These are phyloP conservation scores for Drosophila picticornis DNA, from an alignment of 2,888 invertebrate species.

Conservation along the genomic window DNA sequence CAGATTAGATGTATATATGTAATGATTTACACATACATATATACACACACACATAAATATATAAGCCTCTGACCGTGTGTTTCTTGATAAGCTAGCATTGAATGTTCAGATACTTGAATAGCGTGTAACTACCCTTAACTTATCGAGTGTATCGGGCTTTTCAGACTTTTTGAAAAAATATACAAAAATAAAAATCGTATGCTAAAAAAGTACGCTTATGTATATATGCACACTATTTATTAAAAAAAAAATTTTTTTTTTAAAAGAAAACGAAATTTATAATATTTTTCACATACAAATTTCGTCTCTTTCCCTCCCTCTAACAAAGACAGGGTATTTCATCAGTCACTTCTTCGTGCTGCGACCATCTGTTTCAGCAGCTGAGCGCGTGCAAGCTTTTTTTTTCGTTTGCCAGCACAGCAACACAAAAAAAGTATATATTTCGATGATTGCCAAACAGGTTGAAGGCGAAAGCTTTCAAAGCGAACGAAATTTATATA, in stretches of 20 bases:
- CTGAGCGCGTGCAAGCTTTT: conserved; percentile 75
- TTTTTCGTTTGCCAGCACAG: conserved; percentile 60
- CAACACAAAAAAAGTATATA: conserved; percentile 53
- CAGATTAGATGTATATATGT: conserved; percentile 4
- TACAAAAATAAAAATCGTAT: neutral
- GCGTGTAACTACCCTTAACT: conserved; percentile 29
- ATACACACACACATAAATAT: neutral
- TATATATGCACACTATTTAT: neutral
- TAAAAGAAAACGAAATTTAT: neutral
- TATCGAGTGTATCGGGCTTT: neutral
- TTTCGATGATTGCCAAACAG: conserved; percentile 74
- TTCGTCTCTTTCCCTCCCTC: neutral
- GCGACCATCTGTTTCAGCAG: conserved; percentile 50
- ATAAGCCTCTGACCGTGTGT: conserved; percentile 1
- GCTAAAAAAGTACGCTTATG: neutral
- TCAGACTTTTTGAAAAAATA: neutral
- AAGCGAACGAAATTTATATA: conserved; percentile 44
- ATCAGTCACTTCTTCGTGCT: conserved; percentile 2
- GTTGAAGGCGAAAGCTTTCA: conserved; percentile 67
- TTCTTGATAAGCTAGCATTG: conserved; percentile 58
- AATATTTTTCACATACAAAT: neutral
- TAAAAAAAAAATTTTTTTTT: neutral
- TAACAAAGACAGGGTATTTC: conserved; percentile 17
- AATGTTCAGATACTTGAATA: conserved; percentile 28
- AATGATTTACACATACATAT: neutral